Evolutionary conservation across 2,888 invertebrate genomes (phyloP), one percentile per base, ranked within the genome.

Genomic region (Laspeyria flexula): DNA sequence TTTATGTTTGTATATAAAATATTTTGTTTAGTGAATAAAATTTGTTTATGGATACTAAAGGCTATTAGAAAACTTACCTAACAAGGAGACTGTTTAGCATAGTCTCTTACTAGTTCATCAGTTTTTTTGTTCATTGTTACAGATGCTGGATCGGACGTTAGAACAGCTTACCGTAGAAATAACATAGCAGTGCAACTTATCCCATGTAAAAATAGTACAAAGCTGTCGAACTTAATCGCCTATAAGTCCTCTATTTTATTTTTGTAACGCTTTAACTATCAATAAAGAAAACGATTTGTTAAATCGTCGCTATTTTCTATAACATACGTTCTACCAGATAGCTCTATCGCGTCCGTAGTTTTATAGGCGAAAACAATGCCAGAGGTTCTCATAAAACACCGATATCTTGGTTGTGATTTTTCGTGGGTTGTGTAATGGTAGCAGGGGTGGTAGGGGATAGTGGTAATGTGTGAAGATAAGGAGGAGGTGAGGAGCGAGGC

Each of bases 71-170:
- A n/a, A n/a, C n/a, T n/a, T n/a, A n/a, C n/a, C n/a, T n/a, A n/a
- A n/a, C n/a, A n/a, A n/a, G n/a, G n/a, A n/a, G n/a, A n/a, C n/a
- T n/a, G n/a, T n/a, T n/a, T n/a, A n/a, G n/a, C n/a, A n/a, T n/a
- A n/a, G n/a, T n/a, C n/a, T n/a, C n/a, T n/a, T n/a, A n/a, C n/a
- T n/a, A n/a, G n/a, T 10, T 15, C 3, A 33, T 33, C 10, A 3
- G 11, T 38, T 30, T 16, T 12, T 15, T 41, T 61, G 53, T 62
- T 50, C 13, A 61, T 89, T 88, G 85, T 91, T 91, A 50, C 90
- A 92, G 91, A 91, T 92, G 91, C 85, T 88, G 73, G 83, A 84
- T 76, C 91, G 91, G 89, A 92, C 91, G 90, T 92, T 91, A 61
- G 77, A 73, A 73, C 70, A 75, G 62, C 68, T 65, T 48, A 57